Conservation (phyloP, 2,113 vertebrate species). For the Trematocara marginatum region DNA sequence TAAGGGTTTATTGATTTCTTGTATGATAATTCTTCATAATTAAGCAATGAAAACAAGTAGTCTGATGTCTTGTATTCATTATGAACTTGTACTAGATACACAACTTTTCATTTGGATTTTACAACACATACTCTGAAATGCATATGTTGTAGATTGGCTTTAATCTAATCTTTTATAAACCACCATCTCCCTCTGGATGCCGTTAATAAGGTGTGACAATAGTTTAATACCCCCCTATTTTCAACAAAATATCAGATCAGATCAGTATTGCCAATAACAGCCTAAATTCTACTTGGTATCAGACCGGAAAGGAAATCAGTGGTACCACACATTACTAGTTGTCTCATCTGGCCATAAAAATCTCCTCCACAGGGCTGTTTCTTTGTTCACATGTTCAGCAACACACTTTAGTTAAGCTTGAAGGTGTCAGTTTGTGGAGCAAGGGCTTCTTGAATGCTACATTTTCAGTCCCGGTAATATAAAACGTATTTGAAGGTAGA, state of each 20-base stretch:
- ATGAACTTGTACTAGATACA: not conserved
- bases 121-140: slow-evolving; percentile 3
- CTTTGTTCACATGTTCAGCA: not conserved
- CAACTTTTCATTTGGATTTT: not conserved
- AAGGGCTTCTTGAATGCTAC: not conserved
- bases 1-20: not conserved
- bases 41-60: not conserved
- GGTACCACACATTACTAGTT: not conserved
- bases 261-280: not conserved
- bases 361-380: not conserved
- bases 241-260: rapidly evolving
- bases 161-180: slow-evolving; percentile 18
- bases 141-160: not conserved
- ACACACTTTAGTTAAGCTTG: not conserved
- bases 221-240: not conserved
- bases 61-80: not conserved
- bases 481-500: not conserved
- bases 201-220: slow-evolving; percentile 33
- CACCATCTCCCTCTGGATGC: slow-evolving; percentile 1
- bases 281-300: not conserved
- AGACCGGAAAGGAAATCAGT: not conserved
- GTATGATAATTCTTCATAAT: not conserved
- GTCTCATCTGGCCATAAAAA: not conserved
- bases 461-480: not conserved
- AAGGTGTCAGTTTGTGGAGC: not conserved